Evolutionary conservation across 2,888 invertebrate species (phyloP), one percentile per base, ranked within the genome.

Genomic region (Hetaerina titia): DNA sequence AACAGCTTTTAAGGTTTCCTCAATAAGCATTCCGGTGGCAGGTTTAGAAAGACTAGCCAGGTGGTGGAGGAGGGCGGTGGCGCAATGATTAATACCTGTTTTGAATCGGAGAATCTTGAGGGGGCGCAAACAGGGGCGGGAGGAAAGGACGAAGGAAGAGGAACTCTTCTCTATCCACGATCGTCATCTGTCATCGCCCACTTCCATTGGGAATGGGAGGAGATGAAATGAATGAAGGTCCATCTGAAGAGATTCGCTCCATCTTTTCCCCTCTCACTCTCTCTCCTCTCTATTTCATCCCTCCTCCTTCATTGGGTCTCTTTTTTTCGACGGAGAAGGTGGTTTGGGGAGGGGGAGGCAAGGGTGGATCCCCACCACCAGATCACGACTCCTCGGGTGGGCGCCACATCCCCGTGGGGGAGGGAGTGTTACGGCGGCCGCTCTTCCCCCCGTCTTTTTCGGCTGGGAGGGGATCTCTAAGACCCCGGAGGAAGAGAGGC

Each of bases 121-220:
- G 9, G 81, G 25, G 6, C 31, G 22, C n/a, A 69, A 17, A 31
- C 45, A 45, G 45, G 45, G 25, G 74, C 8, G 74, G 9, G 74
- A 25, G 19, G 69, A 22, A 22, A 7, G 69, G 69, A 69, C 9
- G 74, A 9, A 45, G 74, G n/a, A 25, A n/a, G 74, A 74, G 45
- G 45, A 45, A 45, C 45, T 1, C 7, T 7, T 2, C 22, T 7
- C 11, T n/a, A 81, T 69, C 60, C 56, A 11, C n/a, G 92, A 56
- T 92, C 92, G 63, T 92, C 92, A 92, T 92, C 92, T 69, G 92
- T 92, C 92, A 92, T 92, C 92, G 92, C 92, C 92, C 92, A 92
- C 74, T 57, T 74, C 69, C n/a, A 92, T 56, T 19, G 31, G 8
- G 60, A 25, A 56, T n/a, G 17, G n/a, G 92, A 19, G 22, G 31